Evolutionary conservation across 2,797 vertebrate species (phyloP).

Genomic region (Periparus ater): DNA sequence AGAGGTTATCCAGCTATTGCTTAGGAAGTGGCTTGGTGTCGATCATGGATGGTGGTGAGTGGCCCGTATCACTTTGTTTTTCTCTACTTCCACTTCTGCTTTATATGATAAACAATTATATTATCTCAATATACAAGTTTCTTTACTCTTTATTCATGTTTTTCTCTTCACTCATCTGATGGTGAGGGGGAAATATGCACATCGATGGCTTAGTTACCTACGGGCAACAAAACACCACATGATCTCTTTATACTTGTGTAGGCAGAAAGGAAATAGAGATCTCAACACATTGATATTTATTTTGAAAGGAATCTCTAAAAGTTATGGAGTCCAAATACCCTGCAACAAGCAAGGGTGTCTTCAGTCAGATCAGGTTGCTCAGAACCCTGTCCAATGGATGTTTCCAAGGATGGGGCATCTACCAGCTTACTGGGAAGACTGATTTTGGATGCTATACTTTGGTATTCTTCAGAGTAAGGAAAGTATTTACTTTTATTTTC

Average conservation of each 20-base stretch:
- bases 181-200: accelerated
- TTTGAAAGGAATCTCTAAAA: not conserved
- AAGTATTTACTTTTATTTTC: not conserved
- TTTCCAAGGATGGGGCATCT: not conserved
- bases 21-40: not conserved
- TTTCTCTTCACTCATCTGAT: not conserved
- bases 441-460: not conserved
- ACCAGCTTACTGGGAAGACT: not conserved
- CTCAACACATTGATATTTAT: not conserved
- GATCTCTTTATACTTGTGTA: not conserved
- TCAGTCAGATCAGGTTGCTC: not conserved
- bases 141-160: not conserved
- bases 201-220: not conserved
- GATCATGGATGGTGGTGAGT: not conserved
- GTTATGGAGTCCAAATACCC: not conserved
- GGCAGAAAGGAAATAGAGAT: not conserved
- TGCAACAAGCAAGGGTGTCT: not conserved
- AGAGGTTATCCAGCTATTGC: not conserved
- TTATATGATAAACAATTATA: not conserved
- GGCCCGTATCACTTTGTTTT: not conserved
- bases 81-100: not conserved
- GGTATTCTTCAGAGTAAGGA: not conserved
- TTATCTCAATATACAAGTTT: not conserved
- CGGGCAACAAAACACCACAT: not conserved
- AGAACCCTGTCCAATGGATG: not conserved